Base-by-base conservation (phyloP, 2,113 vertebrate genomes). In the Mobula birostris region DNA sequence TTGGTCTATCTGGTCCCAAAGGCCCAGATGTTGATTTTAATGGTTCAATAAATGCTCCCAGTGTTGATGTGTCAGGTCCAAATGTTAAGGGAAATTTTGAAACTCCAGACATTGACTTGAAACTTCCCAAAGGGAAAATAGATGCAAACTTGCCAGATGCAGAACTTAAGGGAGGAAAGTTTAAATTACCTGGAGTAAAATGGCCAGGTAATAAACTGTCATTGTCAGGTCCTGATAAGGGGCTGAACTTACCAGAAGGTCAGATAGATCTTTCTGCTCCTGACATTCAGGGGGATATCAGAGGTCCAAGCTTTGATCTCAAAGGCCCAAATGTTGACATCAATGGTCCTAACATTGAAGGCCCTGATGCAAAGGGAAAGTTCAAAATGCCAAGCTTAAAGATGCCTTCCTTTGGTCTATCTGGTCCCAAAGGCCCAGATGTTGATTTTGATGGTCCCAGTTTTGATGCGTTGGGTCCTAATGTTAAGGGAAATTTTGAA, bases 351-450 rank as follows among this genome's bases (percentile, higher is more conserved):
- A 94, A 94, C 95, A 24, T 79, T 95, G 58, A 96, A 95, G 93
- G 32, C 94, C 29, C 88, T 61, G 58, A 78, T 36, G 3, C 96
- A 32, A 96, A 96, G 76, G 1, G 96, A 0, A 96, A 96, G 78
- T 94, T 95, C 8, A 56, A 96, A 9, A 92, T 95, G 7, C 95
- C 95, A 82, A 3, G 94, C 94, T 17, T 94, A 93, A 11, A 96
- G 95, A 96, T 95, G 77, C 91, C 95, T 40, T 96, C 95, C 1
- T 11, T 95, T 0, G 95, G 94, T 74, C 68, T 96, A 78, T 94
- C 94, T 40, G 96, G 95, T 70, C 95, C 95, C 32, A 95, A 95
- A 94, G 0, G 96, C 7, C 95, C 96, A 66, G 95, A 96, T 61
- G 93, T 63, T 61, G 85, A 66, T 19, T 1, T 90, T 7, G 29